phyloP scores from a whole-genome alignment of 2,113 vertebrate genomes.

The Notarius lentiginosus region DNA sequence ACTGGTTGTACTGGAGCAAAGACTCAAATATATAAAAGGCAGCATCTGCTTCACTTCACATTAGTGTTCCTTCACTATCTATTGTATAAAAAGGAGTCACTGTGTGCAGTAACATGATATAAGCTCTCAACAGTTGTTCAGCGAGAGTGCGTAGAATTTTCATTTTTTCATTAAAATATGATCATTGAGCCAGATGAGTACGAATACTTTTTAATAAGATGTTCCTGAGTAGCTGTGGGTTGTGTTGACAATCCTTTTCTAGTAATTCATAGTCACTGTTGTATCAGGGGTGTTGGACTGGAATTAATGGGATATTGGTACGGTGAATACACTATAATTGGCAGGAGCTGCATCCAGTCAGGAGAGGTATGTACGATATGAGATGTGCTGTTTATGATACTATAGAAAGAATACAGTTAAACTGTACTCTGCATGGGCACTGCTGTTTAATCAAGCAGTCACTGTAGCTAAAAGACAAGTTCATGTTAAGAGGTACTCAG shows the following conservation, averaged over 20 bases:
- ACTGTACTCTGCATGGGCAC: not conserved
- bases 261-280: not conserved
- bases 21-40: constrained; percentile 45
- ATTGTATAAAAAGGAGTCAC: not conserved
- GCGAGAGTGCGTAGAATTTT: not conserved
- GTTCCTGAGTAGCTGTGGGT: not conserved
- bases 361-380: not conserved
- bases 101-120: not conserved
- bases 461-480: not conserved
- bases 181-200: not conserved
- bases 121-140: not conserved
- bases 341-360: not conserved
- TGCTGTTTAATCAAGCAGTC: not conserved
- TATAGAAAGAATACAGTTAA: not conserved
- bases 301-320: not conserved
- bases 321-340: not conserved
- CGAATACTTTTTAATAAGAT: not conserved
- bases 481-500: not conserved
- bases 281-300: not conserved
- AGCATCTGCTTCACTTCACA: constrained; percentile 35
- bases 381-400: not conserved
- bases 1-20: constrained; percentile 42
- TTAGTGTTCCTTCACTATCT: constrained; percentile 17
- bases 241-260: not conserved
- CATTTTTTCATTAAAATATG: not conserved